Percentiles rank a stretch among this genome's conserved stretches.
Evolutionary conservation across 2,113 vertebrate species (phyloP).

Genomic region (Ailurus styani): DNA sequence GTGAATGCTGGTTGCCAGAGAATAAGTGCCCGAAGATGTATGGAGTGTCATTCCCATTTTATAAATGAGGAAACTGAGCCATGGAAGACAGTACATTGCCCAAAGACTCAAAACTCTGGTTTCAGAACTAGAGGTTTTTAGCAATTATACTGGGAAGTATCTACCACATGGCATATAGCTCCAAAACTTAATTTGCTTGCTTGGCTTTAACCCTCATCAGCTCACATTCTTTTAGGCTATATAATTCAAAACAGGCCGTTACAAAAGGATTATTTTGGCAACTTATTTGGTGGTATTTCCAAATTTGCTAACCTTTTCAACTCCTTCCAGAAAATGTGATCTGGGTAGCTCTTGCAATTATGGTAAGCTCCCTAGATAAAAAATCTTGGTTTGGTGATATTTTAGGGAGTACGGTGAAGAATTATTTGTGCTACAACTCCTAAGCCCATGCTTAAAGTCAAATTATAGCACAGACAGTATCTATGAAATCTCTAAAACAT

Average conservation of each 20-base stretch:
- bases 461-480: neutral
- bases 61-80: neutral
- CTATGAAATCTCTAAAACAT: neutral
- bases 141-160: neutral
- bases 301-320: slow-evolving; percentile 30
- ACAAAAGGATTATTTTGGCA: neutral
- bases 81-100: neutral
- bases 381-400: neutral
- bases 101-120: neutral
- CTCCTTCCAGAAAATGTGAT: slow-evolving; percentile 28
- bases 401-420: neutral
- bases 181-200: neutral
- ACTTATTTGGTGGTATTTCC: slow-evolving; percentile 25
- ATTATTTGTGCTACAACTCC: neutral
- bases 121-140: neutral
- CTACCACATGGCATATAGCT: neutral
- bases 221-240: neutral
- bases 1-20: neutral
- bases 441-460: neutral
- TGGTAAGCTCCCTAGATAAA: neutral
- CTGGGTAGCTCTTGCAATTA: slow-evolving; percentile 11
- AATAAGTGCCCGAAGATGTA: neutral
- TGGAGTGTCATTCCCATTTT: neutral
- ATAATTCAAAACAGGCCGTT: slow-evolving; percentile 20
- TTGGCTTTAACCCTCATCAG: slow-evolving; percentile 3